Evolutionary conservation across 2,797 vertebrate species (phyloP).

Genomic region (Sebastes steindachneri): DNA sequence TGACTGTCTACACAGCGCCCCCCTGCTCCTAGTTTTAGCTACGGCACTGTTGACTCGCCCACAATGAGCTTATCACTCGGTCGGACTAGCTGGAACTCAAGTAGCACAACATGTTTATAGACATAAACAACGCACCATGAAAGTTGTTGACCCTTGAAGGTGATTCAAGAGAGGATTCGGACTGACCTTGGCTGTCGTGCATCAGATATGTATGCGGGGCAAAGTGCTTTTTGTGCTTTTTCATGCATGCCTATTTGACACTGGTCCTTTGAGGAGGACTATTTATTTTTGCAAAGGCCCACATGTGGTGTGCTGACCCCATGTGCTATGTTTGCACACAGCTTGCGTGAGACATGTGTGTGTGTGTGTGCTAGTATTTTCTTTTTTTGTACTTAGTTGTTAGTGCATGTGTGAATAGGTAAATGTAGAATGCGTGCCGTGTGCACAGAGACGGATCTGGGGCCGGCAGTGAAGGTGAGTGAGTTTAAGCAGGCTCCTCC

Average conservation of each 20-base stretch:
- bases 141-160: constrained; percentile 74
- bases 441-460: constrained; percentile 65
- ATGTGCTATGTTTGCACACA: constrained; percentile 56
- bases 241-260: constrained; percentile 71
- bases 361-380: constrained; percentile 1
- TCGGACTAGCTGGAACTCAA: constrained; percentile 34
- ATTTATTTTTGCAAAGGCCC: constrained; percentile 70
- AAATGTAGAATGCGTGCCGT: constrained; percentile 56
- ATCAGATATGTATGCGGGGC: constrained; percentile 60
- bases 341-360: constrained; percentile 36
- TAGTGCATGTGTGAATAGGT: constrained; percentile 55
- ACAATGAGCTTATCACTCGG: constrained; percentile 27
- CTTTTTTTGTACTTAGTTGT: constrained; percentile 22
- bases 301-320: constrained; percentile 68
- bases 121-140: constrained; percentile 47
- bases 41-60: constrained; percentile 1
- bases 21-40: constrained; percentile 41
- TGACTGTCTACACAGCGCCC: constrained; percentile 73
- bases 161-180: constrained; percentile 62
- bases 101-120: constrained; percentile 52
- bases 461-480: constrained; percentile 80
- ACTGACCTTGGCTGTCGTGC: constrained; percentile 63
- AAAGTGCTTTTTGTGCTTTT: constrained; percentile 71
- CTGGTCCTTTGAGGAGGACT: constrained; percentile 66
- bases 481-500: constrained; percentile 79